Conservation (phyloP, 1,140 invertebrate genomes). For the Homarus americanus region DNA sequence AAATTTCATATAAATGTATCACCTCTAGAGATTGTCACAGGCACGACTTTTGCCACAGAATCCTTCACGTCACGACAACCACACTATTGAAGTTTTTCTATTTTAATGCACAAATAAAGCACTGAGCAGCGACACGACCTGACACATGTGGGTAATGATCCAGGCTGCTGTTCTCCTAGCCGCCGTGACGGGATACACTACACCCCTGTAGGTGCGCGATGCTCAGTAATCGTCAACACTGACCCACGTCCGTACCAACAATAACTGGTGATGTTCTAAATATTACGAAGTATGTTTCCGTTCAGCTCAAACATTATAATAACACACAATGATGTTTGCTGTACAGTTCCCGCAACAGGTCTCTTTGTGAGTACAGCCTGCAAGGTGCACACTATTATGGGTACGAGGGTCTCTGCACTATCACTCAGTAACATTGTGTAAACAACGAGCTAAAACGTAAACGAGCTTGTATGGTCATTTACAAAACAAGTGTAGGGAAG, state of each 20-base stretch:
- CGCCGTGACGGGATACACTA: not conserved
- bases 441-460: not conserved
- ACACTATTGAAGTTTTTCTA: too few species aligned
- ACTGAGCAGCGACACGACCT: too few species aligned
- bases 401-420: not conserved
- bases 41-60: too few species aligned
- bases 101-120: too few species aligned
- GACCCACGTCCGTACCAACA: not conserved
- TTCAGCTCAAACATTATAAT: not conserved
- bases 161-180: too few species aligned
- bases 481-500: not conserved
- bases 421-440: not conserved
- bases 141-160: too few species aligned
- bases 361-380: too few species aligned
- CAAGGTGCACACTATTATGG: not conserved
- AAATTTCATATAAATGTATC: too few species aligned
- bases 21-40: too few species aligned
- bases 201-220: not conserved
- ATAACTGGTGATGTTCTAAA: not conserved
- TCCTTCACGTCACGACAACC: too few species aligned
- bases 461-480: not conserved
- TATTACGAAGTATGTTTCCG: too few species aligned
- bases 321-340: not conserved
- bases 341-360: not conserved
- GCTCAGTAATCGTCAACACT: not conserved